Base-by-base conservation (phyloP, 2,113 vertebrate species). In the Sinocyclocheilus maitianheensis region DNA sequence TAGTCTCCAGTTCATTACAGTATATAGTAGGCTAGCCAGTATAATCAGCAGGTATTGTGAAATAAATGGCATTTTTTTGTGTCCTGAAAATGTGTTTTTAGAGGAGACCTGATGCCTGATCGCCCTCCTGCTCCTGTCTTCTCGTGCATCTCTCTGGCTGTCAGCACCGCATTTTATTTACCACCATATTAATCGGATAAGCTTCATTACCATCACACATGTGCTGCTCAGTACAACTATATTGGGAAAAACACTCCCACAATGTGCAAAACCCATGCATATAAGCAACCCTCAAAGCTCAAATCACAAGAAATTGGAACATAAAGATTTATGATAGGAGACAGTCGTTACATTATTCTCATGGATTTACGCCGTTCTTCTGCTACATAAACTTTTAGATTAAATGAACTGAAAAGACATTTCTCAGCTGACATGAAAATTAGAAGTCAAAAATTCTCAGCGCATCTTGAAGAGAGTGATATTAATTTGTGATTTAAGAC, bases 11-110 rank as follows among this genome's bases (percentile, higher is more conserved):
- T 53, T 53, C 51, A 16, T 14, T 5, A 53, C 16, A 53, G 51
- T 16, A 1, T 53, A 16, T 53, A 16, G 26, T 14, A 30, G 30
- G 30, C 30, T 30, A 37, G 3, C 81, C 63, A 24, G 8, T 82
- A 51, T 71, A 53, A 82, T 82, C 63, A 20, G 34, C 55, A 80
- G 80, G 63, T 63, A 51, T 82, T 69, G 7, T 81, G 79, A 81
- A 37, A 20, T 22, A 24, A 16, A 16, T 26, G 37, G 3, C 10
- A 7, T 13, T 43, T 46, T 1, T 48, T 26, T 8, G 4, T 37
- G 53, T n/a, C 20, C 43, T 65, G 20, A 62, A 60, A 79, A 65
- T 30, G 26, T 60, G 51, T 40, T 40, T 40, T 12, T 62, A 60
- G 18, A 7, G 48, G 13, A 81, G 58, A 18, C 1, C 78, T 46